These are phyloP conservation scores for Chymomyza amoena DNA, from an alignment of 2,888 invertebrate genomes.

Conservation along the genomic window DNA sequence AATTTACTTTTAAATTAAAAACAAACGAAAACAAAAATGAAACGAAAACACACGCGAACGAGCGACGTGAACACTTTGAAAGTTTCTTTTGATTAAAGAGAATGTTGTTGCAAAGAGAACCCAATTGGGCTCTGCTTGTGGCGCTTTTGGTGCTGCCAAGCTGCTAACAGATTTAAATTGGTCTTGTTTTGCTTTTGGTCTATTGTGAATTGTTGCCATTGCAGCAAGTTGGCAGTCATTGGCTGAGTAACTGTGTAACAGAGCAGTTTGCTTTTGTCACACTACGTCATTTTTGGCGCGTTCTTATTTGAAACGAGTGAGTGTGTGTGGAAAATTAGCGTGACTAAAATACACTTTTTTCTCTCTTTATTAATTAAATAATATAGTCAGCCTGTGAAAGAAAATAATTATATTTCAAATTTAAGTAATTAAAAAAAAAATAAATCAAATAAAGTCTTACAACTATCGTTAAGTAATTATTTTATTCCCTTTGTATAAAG, in stretches of 20 bases:
- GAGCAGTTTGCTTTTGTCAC: neutral
- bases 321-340: too few relatives aligned
- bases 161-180: too few relatives aligned
- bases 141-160: too few relatives aligned
- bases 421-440: too few relatives aligned
- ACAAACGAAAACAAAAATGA: conserved; percentile 68
- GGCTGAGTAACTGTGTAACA: neutral
- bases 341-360: too few relatives aligned
- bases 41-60: conserved; percentile 62
- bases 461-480: too few relatives aligned
- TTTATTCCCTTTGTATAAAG: too few relatives aligned
- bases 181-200: neutral
- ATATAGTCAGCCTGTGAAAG: too few relatives aligned
- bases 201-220: neutral
- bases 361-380: too few relatives aligned
- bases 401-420: too few relatives aligned
- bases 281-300: neutral
- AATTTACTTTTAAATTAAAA: conserved; percentile 64
- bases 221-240: too few relatives aligned
- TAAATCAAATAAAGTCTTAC: too few relatives aligned
- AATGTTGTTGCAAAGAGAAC: neutral
- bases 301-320: neutral
- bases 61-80: conserved; percentile 42
- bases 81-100: conserved; percentile 1
- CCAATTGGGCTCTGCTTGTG: neutral